phyloP scores from a whole-genome alignment of 2,113 vertebrate genomes.

The Sinocyclocheilus rhinocerous region DNA sequence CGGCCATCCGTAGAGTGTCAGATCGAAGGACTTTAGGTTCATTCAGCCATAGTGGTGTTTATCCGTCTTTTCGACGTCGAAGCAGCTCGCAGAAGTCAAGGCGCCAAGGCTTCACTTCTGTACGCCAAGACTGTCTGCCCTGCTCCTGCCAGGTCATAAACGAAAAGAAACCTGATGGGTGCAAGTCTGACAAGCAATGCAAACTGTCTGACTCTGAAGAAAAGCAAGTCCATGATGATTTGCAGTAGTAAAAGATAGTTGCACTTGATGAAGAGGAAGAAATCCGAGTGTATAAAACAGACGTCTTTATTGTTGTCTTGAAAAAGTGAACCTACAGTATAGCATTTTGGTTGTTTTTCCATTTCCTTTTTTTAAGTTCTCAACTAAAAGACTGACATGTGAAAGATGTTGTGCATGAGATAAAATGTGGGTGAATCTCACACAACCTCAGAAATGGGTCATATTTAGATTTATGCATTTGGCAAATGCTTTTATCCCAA shows the following conservation, averaged over 20 bases:
- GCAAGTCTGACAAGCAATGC: neutral
- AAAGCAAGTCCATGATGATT: neutral
- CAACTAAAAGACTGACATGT: neutral
- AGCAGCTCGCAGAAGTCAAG: neutral
- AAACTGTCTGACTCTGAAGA: neutral
- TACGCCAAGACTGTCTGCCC: neutral
- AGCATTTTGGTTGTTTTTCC: too few relatives aligned
- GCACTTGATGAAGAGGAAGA: neutral
- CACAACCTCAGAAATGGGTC: neutral
- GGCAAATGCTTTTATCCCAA: neutral
- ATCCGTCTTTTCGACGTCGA: neutral
- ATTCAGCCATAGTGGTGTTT: neutral
- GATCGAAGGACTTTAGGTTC: neutral
- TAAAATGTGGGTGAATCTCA: neutral
- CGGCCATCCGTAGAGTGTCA: constrained; percentile 8
- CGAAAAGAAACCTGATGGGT: neutral
- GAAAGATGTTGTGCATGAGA: neutral
- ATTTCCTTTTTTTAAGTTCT: neutral
- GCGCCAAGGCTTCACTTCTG: rapidly evolving
- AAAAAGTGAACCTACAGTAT: neutral
- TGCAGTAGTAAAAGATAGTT: neutral
- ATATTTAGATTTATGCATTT: neutral
- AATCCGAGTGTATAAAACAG: neutral
- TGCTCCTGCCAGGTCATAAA: neutral
- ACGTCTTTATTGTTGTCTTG: neutral